Evolutionary conservation across 2,113 vertebrate species (phyloP), one percentile per base, ranked within the genome.

Genomic region (Nerophis ophidion): DNA sequence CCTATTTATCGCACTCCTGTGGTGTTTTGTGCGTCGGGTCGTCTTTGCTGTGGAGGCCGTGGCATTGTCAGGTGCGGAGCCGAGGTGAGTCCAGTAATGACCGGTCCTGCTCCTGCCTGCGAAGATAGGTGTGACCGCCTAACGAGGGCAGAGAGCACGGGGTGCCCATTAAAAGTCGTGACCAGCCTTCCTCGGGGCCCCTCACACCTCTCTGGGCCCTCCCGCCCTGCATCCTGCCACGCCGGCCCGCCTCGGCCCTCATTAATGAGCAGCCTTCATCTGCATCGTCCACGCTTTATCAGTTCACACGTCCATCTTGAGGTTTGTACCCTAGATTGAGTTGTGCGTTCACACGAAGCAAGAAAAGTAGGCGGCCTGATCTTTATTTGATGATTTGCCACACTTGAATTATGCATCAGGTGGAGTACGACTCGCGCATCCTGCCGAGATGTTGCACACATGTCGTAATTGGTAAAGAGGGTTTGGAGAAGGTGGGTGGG

Each of bases 81-180:
- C 60, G 84, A 88, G 83, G 81, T 86, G 82, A 77, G 78, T 75
- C 66, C 36, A 8, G 74, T 90, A 89, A 90, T 89, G 86, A 90
- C 80, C 52, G 67, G 74, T 51, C 15, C 56, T 66, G 72, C 69
- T 74, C 73, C 71, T 75, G 75, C 83, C 78, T 65, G 82, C 81
- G 84, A 76, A 86, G 83, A 83, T 84, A 90, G 88, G 90, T 92
- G 90, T 86, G 88, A 91, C 81, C 81, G 75, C 85, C 88, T 92
- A 92, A 92, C 87, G 86, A 92, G 88, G 74, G 78, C 64, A n/a
- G 44, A 72, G 77, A 77, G 71, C 79, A 68, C 56, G 38, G 86
- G 89, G 84, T 82, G 77, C 87, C 84, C 72, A 85, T 88, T 81
- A 87, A 81, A 83, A 83, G 82, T 81, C 76, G 66, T 68, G 79